Evolutionary conservation across 2,113 vertebrate genomes (phyloP), one percentile per base, ranked within the genome.

Genomic region (Agelaius tricolor): DNA sequence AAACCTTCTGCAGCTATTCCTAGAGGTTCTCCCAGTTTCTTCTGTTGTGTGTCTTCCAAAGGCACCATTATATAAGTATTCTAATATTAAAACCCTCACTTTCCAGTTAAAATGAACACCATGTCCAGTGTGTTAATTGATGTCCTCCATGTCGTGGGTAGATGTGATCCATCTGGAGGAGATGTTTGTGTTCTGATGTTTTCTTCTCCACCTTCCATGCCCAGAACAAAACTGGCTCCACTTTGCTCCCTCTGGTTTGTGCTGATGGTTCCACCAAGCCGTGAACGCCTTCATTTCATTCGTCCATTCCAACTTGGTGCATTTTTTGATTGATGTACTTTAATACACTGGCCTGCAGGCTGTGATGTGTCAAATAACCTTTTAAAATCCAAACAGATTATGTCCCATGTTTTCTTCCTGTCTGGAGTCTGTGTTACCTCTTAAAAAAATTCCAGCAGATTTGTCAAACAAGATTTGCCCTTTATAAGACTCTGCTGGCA

Each of bases 361-460:
- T 93, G 57, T 13, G 90, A 95, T 94, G 92, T 96, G 93, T 95
- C 87, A 92, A 96, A 96, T 95, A 96, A 91, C 86, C 87, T 84
- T 80, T 90, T 88, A 95, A 84, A 90, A 90, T 80, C 84, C 71
- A 44, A 94, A 85, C 66, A 95, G 69, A 91, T 95, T 94, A 84
- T 95, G 74, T 78, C 92, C 75, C 24, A 18, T 92, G 71, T 82
- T 92, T 94, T 96, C 93, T 87, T 96, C 95, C 80, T 89, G 83
- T 93, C 93, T 96, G 87, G 77, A 96, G 84, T 87, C 90, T 96
- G 63, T 44, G 86, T 95, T 96, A 63, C 88, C 87, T 95, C 92
- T 91, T 95, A 39, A 95, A 94, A 94, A 89, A 74, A 87, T 93
- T 91, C 74, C 75, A 84, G 58, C 83, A 94, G 76, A 83, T 95